Base-by-base conservation (phyloP, 2,888 invertebrate genomes). In the Platycheirus rosarum region DNA sequence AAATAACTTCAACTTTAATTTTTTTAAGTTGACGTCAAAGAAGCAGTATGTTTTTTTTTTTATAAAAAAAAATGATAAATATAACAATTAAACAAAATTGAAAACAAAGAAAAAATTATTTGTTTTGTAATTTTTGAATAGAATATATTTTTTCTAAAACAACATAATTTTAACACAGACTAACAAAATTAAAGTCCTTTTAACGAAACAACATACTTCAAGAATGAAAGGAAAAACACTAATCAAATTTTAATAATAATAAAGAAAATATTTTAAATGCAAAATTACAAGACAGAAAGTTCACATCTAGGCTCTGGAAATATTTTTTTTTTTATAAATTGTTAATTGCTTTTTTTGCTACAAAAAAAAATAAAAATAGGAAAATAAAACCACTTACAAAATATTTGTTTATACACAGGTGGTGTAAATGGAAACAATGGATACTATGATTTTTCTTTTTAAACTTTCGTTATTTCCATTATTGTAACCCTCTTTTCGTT, bases 221-320 rank as follows among this genome's bases (percentile, higher is more conserved):
- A 79, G 18, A 48, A 57, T 40, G 42, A 26, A 42, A 32, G 49
- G 75, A 75, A 57, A 65, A 32, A 23, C 6, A 75, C 40, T 70
- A 75, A 75, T 65, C 60, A 69, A 70, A 69, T 69, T 51, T 69
- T 20, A 44, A 48, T 79, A 35, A 23, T 69, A 51, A 70, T 40
- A 57, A 57, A 32, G 42, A 57, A 57, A 57, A 68, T 26, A 32
- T 42, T 69, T 23, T 60, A 82, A 82, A 71, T 82, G 82, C 77
- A 62, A 66, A 57, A 60, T 49, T 65, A 70, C 40, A 53, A 46
- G 55, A 57, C 65, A 75, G 32, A 66, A 78, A 65, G 35, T 70
- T 65, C 75, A 75, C 69, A 80, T 70, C 44, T 65, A 82, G 77
- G 66, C 80, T 82, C 80, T 76, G 80, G 76, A 82, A 82, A 82